Conservation (phyloP, 1,140 invertebrate species). For the Wasmannia auropunctata region DNA sequence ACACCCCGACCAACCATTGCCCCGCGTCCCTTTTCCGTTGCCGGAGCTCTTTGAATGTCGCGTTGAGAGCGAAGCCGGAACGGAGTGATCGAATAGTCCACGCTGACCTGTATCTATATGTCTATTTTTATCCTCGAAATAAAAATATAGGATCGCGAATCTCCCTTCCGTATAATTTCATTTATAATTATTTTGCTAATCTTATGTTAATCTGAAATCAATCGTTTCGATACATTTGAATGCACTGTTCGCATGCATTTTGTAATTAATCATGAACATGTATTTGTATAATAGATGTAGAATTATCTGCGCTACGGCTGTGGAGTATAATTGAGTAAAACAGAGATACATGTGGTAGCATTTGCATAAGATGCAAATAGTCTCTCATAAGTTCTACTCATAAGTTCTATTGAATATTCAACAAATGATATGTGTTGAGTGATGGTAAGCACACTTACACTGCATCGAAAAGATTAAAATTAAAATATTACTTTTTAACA, state of each 20-base stretch:
- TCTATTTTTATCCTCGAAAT: background rate
- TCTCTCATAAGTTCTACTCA: background rate
- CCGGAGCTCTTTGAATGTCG: background rate
- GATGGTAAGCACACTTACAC: no score
- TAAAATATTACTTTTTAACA: conserved; percentile 1
- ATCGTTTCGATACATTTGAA: background rate
- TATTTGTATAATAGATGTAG: background rate
- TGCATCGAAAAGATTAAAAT: background rate
- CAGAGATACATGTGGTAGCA: background rate
- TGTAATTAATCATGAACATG: background rate
- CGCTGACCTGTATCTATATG: background rate
- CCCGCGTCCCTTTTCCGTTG: conserved; percentile 49
- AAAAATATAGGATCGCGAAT: background rate
- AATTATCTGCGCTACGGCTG: background rate
- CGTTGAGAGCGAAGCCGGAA: background rate
- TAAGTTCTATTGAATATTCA: no score
- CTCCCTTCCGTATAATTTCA: background rate
- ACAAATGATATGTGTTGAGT: background rate
- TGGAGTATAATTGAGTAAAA: conserved; percentile 20
- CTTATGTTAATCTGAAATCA: conserved; percentile 8
- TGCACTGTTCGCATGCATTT: background rate
- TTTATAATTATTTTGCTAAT: conserved; percentile 6
- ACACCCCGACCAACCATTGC: conserved; percentile 13
- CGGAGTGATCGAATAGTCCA: background rate
- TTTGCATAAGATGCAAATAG: conserved; percentile 6